These are phyloP conservation scores for Keiferia lycopersicella DNA, from an alignment of 2,888 invertebrate species.

Conservation along the genomic window DNA sequence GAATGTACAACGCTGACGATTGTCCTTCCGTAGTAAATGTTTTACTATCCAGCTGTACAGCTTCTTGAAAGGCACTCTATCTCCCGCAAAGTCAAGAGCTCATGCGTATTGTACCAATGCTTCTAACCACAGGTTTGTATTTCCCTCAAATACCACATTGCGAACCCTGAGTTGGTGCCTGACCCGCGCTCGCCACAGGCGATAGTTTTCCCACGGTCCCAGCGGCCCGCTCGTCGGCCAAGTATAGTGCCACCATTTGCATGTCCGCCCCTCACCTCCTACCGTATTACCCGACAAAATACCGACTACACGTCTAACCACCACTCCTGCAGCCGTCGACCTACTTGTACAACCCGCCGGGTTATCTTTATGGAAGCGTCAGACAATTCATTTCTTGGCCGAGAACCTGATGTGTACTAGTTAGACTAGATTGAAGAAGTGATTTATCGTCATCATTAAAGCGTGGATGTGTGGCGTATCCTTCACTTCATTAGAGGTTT, in stretches of 20 bases:
- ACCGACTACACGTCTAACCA: conserved; percentile 37
- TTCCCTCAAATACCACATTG: too few species aligned
- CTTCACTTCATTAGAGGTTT: conserved; percentile 16
- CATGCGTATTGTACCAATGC: too few species aligned
- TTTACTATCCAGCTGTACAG: too few species aligned
- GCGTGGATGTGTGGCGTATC: conserved; percentile 14
- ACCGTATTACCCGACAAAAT: conserved; percentile 68
- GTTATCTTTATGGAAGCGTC: conserved; percentile 46
- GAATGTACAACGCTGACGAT: too few species aligned
- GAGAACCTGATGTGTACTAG: conserved; percentile 44
- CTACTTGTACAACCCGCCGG: conserved; percentile 44
- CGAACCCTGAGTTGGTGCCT: conserved; percentile 52
- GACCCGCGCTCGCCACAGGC: conserved; percentile 74
- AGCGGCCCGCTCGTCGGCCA: conserved; percentile 69
- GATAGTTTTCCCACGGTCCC: conserved; percentile 81
- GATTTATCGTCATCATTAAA: conserved; percentile 33
- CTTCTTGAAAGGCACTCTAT: too few species aligned
- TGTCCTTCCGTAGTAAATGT: too few species aligned
- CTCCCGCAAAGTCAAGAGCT: too few species aligned
- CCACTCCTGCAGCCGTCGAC: conserved; percentile 30
- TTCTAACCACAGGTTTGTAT: too few species aligned
- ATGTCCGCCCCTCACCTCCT: conserved; percentile 72
- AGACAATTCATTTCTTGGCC: conserved; percentile 55
- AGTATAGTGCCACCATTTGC: conserved; percentile 78
- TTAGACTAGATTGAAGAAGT: conserved; percentile 51